Percentiles rank a stretch among this genome's conserved stretches.
Evolutionary conservation across 2,797 vertebrate genomes (phyloP).

Genomic region (Scyliorhinus canicula): DNA sequence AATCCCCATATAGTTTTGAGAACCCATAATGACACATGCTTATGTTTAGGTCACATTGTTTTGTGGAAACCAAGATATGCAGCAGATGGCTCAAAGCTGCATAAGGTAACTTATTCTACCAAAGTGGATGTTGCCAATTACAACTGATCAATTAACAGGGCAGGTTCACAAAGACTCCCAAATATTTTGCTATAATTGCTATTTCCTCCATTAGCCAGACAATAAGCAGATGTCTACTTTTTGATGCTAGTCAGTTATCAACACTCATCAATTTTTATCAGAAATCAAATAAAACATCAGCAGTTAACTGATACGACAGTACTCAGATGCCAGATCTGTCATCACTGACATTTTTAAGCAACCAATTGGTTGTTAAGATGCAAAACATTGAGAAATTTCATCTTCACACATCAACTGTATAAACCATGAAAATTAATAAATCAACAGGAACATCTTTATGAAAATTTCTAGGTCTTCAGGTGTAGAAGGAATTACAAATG

Average conservation of each 20-base stretch:
- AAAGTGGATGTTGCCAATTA: conserved; percentile 7
- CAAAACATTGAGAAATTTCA: conserved; percentile 20
- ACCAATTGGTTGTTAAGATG: conserved; percentile 35
- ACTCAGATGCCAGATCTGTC: conserved; percentile 30
- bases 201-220: conserved; percentile 36
- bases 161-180: conserved; percentile 26
- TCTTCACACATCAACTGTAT: background rate
- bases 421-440: background rate
- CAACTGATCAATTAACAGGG: conserved; percentile 12
- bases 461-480: background rate
- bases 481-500: background rate
- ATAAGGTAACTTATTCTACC: background rate
- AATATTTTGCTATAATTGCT: conserved; percentile 36
- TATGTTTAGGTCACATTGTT: conserved; percentile 16
- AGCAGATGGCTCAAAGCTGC: conserved; percentile 34
- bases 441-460: background rate
- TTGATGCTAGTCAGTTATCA: conserved; percentile 26
- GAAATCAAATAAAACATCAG: conserved; percentile 23
- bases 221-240: conserved; percentile 35
- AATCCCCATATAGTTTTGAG: background rate
- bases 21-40: background rate
- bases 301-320: conserved; percentile 22
- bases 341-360: conserved; percentile 26
- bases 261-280: conserved; percentile 18
- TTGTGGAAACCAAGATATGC: conserved; percentile 36